Evolutionary conservation across 1,140 invertebrate genomes (phyloP), one percentile per base, ranked within the genome.

Genomic region (Drosophila sturtevanti): DNA sequence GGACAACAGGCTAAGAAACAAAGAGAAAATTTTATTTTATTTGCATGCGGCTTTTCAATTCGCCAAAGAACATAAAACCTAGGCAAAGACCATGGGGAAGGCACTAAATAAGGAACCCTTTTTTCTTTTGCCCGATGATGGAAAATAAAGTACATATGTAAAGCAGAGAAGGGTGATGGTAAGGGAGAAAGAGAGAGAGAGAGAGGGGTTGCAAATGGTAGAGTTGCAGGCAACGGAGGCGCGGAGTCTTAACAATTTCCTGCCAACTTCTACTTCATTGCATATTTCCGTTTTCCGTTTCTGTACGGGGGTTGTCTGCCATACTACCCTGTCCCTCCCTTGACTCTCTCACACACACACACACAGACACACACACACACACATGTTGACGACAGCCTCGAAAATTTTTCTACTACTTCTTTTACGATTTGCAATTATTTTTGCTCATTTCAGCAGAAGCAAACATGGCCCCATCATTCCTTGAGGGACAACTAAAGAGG

Each of bases 361-460:
- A 24, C 31, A 27, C 18, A 55, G 31, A 48, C 44, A 56, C 72
- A 75, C 72, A 75, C 65, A 62, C 74, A 68, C 73, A 70, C 63
- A 70, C 54, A 66, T 68, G 60, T 59, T 27, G 72, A 75, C 69
- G 76, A 77, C 64, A 77, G 81, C 55, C 77, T 82, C 72, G 51
- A 84, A 77, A 66, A 56, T 56, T 75, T 68, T 37, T 24, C n/a
- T 61, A 58, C 61, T 71, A 74, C 48, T 59, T 77, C 74, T 78
- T 87, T 87, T 87, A 87, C 82, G 82, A 87, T 87, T 87, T 77
- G 82, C 82, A 87, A 87, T 87, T 87, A 87, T 87, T 87, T 87
- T 87, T 87, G 82, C 82, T 89, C 82, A 87, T 89, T 87, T 87
- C 82, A 87, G 79, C 82, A 87, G 84, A 87, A 87, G 76, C 84